phyloP scores from a whole-genome alignment of 2,888 invertebrate species.

The Hermodice carunculata region DNA sequence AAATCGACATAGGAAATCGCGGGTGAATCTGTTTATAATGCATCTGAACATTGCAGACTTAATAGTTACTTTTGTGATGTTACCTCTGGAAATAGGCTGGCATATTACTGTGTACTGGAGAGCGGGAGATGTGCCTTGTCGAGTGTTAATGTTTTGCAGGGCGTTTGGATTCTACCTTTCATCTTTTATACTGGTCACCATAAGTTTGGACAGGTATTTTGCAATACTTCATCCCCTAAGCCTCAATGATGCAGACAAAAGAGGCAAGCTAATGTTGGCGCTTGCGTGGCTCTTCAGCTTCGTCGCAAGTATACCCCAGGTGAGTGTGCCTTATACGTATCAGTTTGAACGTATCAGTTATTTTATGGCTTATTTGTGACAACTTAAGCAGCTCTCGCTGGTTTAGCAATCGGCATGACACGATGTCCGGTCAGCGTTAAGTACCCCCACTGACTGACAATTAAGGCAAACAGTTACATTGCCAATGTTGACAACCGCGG shows the following conservation, averaged over 20 bases:
- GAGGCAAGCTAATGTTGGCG: conserved; percentile 80
- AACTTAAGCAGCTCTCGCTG: too few species aligned
- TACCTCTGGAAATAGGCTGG: conserved; percentile 80
- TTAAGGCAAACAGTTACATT: too few species aligned
- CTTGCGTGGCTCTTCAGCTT: conserved; percentile 79
- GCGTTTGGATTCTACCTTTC: conserved; percentile 84
- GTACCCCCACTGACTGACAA: too few species aligned
- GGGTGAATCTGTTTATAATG: conserved; percentile 65
- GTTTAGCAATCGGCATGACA: too few species aligned
- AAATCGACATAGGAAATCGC: conserved; percentile 26
- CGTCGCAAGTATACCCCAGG: conserved; percentile 79
- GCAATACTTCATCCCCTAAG: conserved; percentile 82
- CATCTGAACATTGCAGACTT: conserved; percentile 84
- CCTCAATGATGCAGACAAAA: conserved; percentile 76
- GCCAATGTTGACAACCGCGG: too few species aligned
- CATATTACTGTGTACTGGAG: conserved; percentile 81
- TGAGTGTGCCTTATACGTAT: too few species aligned
- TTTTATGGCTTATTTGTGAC: too few species aligned
- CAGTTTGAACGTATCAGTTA: too few species aligned
- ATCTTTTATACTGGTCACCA: conserved; percentile 81
- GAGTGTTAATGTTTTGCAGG: conserved; percentile 79
- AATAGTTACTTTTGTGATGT: conserved; percentile 83
- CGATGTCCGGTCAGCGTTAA: too few species aligned
- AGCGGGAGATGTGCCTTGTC: conserved; percentile 82
- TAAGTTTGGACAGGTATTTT: conserved; percentile 83